phyloP scores from a whole-genome alignment of 2,888 invertebrate genomes.

The Gymnocheta viridis region DNA sequence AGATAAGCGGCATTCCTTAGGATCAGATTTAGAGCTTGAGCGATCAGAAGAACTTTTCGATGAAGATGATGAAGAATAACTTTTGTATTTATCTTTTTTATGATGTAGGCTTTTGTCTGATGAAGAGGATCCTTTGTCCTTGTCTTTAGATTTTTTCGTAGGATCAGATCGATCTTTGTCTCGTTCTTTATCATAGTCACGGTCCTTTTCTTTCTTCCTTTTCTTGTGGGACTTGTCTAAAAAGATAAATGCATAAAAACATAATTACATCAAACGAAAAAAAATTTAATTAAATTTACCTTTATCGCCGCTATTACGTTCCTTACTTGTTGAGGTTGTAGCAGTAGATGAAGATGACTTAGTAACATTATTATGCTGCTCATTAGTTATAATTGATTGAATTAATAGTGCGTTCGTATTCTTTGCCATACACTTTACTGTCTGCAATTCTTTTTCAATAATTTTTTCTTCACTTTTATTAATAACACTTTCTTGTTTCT shows the following conservation, averaged over 20 bases:
- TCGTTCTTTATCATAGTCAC: slow-evolving; percentile 60
- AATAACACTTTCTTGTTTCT: background rate
- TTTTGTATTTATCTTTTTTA: slow-evolving; percentile 63
- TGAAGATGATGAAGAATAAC: slow-evolving; percentile 47
- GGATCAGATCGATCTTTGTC: slow-evolving; percentile 61
- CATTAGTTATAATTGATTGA: slow-evolving; percentile 3
- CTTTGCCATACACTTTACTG: slow-evolving; percentile 25
- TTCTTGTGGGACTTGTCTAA: slow-evolving; percentile 79
- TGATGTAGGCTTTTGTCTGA: slow-evolving; percentile 43
- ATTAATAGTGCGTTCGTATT: slow-evolving; percentile 5
- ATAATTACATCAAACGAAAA: background rate
- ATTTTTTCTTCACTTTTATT: slow-evolving; percentile 29
- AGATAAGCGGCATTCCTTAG: slow-evolving; percentile 47
- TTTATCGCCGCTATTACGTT: slow-evolving; percentile 63
- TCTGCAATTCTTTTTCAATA: slow-evolving; percentile 8
- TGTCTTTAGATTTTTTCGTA: slow-evolving; percentile 48
- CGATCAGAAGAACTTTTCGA: slow-evolving; percentile 46
- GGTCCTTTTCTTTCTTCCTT: slow-evolving; percentile 81
- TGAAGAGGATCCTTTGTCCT: slow-evolving; percentile 28
- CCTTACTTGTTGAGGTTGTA: slow-evolving; percentile 11
- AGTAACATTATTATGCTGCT: background rate
- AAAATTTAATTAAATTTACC: slow-evolving; percentile 4
- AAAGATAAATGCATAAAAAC: slow-evolving; percentile 24
- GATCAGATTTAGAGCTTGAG: slow-evolving; percentile 66
- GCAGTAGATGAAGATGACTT: slow-evolving; percentile 1